These are phyloP conservation scores for Ephialtes manifestator DNA, from an alignment of 2,888 invertebrate species.

Conservation along the genomic window DNA sequence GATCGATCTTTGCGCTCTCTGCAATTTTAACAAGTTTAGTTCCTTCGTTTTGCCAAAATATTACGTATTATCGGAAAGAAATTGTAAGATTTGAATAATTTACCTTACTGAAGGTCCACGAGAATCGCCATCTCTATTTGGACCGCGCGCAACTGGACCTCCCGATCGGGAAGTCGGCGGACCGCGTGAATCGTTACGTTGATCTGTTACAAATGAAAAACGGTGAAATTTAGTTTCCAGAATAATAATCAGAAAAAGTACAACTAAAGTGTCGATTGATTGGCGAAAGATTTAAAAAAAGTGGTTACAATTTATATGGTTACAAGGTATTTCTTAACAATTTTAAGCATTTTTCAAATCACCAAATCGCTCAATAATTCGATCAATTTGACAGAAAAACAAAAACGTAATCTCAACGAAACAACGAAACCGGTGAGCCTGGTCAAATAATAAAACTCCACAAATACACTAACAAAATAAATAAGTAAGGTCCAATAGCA, in stretches of 20 bases:
- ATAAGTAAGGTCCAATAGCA: too few relatives aligned
- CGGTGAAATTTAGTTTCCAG: not conserved
- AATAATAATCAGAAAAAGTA: not conserved
- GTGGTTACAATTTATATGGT: too few relatives aligned
- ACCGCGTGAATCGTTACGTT: conserved; percentile 75
- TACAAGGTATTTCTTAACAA: too few relatives aligned
- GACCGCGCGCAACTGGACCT: conserved; percentile 68
- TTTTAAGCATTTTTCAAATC: too few relatives aligned
- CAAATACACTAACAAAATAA: too few relatives aligned
- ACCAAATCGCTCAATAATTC: too few relatives aligned
- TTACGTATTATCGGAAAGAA: not conserved
- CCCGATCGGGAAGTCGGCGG: conserved; percentile 72
- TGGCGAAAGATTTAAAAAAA: conserved; percentile 14
- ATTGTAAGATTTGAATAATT: not conserved
- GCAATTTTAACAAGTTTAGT: not conserved
- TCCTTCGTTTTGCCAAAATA: not conserved
- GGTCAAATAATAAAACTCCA: too few relatives aligned
- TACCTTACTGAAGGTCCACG: conserved; percentile 78
- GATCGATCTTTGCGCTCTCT: conserved; percentile 79
- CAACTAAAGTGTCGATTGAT: not conserved
- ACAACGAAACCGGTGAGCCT: too few relatives aligned
- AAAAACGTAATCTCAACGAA: too few relatives aligned
- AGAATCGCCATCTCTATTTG: conserved; percentile 74
- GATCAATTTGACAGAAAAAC: too few relatives aligned
- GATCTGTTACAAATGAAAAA: conserved; percentile 65